A percentile compares a stretch with the other conserved stretches of the same genome.
Conservation (phyloP, 1,140 invertebrate genomes). For the Neelides sp. region DNA sequence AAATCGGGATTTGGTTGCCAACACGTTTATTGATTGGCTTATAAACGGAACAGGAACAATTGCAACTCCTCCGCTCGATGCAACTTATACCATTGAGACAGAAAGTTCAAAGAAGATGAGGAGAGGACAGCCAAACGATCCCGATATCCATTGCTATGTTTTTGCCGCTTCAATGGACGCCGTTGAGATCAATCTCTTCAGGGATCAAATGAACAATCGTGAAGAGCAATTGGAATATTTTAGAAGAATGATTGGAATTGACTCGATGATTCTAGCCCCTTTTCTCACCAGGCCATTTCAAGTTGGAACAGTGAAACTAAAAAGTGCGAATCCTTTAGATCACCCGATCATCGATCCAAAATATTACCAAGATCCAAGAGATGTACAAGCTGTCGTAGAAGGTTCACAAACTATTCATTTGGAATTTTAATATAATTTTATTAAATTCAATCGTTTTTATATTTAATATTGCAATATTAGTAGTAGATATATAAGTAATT, state of each 20-base stretch:
- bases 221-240: conserved; percentile 17
- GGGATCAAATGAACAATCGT: conserved; percentile 25
- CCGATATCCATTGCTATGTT: background rate
- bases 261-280: conserved; percentile 10
- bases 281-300: conserved; percentile 35
- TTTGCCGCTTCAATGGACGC: background rate
- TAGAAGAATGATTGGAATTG: conserved; percentile 7
- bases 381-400: conserved; percentile 27
- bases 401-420: too few species aligned
- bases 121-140: background rate
- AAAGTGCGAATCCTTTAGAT: conserved; percentile 36
- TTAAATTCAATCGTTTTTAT: too few species aligned
- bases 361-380: conserved; percentile 33
- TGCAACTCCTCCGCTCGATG: background rate
- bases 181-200: background rate
- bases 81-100: background rate
- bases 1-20: background rate
- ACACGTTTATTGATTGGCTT: background rate
- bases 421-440: too few species aligned
- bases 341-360: conserved; percentile 42
- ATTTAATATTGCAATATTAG: too few species aligned
- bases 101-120: background rate
- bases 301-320: conserved; percentile 33
- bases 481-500: background rate
- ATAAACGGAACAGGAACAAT: background rate